Percentiles rank a stretch among this genome's conserved stretches.
Evolutionary conservation across 2,113 vertebrate species (phyloP).

Genomic region (Callipepla californica): DNA sequence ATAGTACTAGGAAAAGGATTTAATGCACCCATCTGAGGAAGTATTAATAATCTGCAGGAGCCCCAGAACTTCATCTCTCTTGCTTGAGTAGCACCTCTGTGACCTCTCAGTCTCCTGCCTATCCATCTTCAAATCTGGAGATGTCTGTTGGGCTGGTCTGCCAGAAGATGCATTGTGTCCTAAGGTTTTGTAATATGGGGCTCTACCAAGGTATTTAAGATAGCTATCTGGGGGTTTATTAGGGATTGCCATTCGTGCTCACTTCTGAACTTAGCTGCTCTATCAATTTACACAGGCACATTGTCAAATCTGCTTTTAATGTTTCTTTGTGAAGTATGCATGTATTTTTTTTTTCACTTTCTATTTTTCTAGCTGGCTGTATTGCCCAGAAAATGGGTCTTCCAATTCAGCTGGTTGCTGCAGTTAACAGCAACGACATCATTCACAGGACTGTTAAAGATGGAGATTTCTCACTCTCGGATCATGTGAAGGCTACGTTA

Average conservation of each 20-base stretch:
- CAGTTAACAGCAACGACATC: constrained; percentile 91
- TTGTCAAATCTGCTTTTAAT: not conserved
- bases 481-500: constrained; percentile 77
- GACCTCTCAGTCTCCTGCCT: accelerated
- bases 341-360: not conserved
- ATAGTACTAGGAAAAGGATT: not conserved
- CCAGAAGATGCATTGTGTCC: not conserved
- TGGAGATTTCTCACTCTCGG: constrained; percentile 89
- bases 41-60: not conserved
- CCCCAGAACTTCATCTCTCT: not conserved
- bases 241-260: not conserved
- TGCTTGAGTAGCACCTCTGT: not conserved
- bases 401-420: constrained; percentile 85
- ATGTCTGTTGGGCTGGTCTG: not conserved
- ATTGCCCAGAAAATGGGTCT: constrained; percentile 86
- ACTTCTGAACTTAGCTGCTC: not conserved
- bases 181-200: not conserved
- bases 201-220: not conserved
- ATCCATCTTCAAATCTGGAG: not conserved
- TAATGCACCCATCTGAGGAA: not conserved
- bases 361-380: constrained; percentile 78
- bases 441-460: constrained; percentile 83
- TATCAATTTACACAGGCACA: not conserved
- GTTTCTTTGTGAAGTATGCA: not conserved
- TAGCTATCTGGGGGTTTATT: not conserved